Conservation (phyloP, 2,113 vertebrate genomes). For the Trogon melanurus region DNA sequence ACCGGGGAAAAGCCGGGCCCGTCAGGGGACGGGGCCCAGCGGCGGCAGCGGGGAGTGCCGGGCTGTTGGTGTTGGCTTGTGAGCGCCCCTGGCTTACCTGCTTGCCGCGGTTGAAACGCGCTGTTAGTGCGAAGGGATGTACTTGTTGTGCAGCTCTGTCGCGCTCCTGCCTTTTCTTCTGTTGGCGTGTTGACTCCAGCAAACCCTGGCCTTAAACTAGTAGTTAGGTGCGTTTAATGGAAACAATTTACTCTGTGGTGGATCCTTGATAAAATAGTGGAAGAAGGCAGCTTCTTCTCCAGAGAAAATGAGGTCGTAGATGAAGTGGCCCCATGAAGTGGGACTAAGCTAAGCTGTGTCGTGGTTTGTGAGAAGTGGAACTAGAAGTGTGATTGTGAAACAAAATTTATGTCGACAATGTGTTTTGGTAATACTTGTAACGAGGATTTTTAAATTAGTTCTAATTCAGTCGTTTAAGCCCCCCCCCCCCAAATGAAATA, state of each 20-base stretch:
- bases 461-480: neutral
- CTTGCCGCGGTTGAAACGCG: neutral
- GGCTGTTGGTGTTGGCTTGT: neutral
- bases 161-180: too few species aligned
- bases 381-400: neutral
- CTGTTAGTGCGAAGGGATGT: too few species aligned
- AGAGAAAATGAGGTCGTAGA: neutral
- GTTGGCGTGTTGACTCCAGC: too few species aligned
- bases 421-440: neutral
- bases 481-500: neutral
- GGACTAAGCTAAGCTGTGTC: neutral
- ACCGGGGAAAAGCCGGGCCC: too few species aligned
- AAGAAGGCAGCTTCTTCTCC: neutral
- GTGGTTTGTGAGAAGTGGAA: neutral
- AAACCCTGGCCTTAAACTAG: too few species aligned
- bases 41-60: neutral
- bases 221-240: too few species aligned
- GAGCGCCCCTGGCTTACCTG: neutral
- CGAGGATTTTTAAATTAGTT: fast-evolving
- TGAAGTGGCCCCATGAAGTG: neutral
- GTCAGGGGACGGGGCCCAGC: too few species aligned
- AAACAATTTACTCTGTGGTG: too few species aligned
- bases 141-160: too few species aligned
- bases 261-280: too few species aligned
- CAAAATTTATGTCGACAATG: neutral